Conservation (phyloP, 1,140 invertebrate species). For the Pollicipes pollicipes region DNA sequence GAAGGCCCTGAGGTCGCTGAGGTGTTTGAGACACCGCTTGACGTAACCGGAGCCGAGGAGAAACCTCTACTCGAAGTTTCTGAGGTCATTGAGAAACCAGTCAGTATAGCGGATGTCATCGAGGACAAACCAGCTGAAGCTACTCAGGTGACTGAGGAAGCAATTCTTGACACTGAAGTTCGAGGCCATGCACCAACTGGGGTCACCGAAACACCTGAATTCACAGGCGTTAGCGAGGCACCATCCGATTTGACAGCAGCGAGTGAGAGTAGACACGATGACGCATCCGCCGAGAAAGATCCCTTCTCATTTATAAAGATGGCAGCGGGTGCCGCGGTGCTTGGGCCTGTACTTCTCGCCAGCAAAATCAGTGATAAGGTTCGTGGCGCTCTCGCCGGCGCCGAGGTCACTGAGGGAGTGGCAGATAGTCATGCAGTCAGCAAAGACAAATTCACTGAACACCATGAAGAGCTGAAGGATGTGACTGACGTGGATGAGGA, state of each 20-base stretch:
- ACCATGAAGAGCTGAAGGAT: too few relatives aligned
- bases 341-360: neutral
- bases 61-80: neutral
- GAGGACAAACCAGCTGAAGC: constrained; percentile 12
- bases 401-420: too few relatives aligned
- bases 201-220: neutral
- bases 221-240: too few relatives aligned
- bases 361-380: neutral
- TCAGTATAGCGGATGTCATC: constrained; percentile 7
- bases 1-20: neutral
- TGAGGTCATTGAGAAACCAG: neutral
- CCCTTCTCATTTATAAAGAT: neutral
- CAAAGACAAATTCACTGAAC: neutral
- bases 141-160: constrained; percentile 7
- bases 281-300: too few relatives aligned
- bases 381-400: too few relatives aligned
- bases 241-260: neutral
- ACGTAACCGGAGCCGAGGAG: neutral
- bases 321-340: neutral
- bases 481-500: too few relatives aligned
- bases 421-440: too few relatives aligned
- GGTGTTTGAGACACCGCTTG: neutral
- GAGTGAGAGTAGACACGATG: too few relatives aligned
- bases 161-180: constrained; percentile 10
- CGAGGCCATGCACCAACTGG: constrained; percentile 12